These are phyloP conservation scores for Rhinichthys osculus DNA, from an alignment of 2,797 vertebrate genomes.

Conservation along the genomic window DNA sequence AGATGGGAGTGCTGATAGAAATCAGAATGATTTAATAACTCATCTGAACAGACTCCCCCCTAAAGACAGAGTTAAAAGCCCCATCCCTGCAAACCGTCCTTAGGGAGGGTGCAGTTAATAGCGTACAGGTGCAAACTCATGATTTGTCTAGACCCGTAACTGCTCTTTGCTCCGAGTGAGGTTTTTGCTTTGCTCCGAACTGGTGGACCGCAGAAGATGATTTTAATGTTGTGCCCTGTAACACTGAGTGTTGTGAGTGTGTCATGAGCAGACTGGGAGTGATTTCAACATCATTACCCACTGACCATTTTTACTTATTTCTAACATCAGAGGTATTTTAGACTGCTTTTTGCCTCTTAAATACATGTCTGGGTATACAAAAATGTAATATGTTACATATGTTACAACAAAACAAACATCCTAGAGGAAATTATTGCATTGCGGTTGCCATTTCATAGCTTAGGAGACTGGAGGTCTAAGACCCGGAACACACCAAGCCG, in stretches of 20 bases:
- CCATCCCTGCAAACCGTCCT: background rate
- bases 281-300: background rate
- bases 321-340: background rate
- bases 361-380: background rate
- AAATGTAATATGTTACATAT: background rate
- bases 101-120: conserved; percentile 2
- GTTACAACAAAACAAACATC: background rate
- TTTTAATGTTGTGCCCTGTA: conserved; percentile 7
- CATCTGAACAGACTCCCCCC: conserved; percentile 11
- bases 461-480: background rate
- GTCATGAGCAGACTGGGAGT: background rate
- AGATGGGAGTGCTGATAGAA: conserved; percentile 16
- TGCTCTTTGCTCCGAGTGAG: background rate
- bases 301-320: conserved; percentile 11
- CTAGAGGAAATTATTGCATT: background rate
- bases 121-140: conserved; percentile 10
- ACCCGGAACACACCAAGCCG: background rate
- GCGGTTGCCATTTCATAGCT: conserved; percentile 5
- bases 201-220: background rate
- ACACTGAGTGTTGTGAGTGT: background rate
- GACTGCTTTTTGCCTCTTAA: background rate
- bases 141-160: background rate
- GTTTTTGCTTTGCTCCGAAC: background rate
- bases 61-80: background rate
- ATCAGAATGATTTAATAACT: conserved; percentile 26